Evolutionary conservation across 2,797 vertebrate species (phyloP).

Genomic region (Streptopelia turtur): DNA sequence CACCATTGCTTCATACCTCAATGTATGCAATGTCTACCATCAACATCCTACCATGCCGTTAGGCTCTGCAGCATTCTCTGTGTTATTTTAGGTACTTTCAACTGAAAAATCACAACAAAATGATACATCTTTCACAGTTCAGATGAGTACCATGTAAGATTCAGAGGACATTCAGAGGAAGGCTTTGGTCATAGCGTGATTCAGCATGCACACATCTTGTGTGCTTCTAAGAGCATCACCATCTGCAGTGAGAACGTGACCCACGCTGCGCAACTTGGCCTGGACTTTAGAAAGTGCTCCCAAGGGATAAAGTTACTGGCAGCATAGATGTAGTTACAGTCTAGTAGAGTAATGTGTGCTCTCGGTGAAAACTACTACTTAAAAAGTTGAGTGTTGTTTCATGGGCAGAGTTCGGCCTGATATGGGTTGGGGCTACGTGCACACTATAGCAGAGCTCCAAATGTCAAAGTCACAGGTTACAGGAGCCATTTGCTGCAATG

Average conservation of each 20-base stretch:
- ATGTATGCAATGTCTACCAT: rapidly evolving
- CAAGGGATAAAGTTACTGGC: not conserved
- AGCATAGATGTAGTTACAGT: not conserved
- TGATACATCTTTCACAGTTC: not conserved
- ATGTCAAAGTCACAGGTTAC: not conserved
- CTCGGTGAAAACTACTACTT: not conserved
- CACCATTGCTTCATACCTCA: not conserved
- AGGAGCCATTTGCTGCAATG: not conserved
- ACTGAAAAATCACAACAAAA: not conserved
- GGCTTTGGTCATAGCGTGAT: not conserved
- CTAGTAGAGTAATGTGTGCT: not conserved
- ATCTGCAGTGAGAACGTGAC: not conserved
- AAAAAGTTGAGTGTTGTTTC: not conserved
- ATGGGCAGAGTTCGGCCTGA: rapidly evolving
- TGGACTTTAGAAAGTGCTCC: not conserved
- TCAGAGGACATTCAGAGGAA: not conserved
- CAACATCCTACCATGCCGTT: not conserved
- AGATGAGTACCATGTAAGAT: not conserved
- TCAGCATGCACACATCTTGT: not conserved
- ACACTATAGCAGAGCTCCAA: not conserved
- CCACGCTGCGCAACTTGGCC: not conserved
- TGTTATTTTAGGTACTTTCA: not conserved
- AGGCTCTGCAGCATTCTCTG: not conserved
- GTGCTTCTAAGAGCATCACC: not conserved
- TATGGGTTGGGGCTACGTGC: not conserved